Evolutionary conservation across 2,888 invertebrate genomes (phyloP).

Genomic region (Mermis nigrescens): DNA sequence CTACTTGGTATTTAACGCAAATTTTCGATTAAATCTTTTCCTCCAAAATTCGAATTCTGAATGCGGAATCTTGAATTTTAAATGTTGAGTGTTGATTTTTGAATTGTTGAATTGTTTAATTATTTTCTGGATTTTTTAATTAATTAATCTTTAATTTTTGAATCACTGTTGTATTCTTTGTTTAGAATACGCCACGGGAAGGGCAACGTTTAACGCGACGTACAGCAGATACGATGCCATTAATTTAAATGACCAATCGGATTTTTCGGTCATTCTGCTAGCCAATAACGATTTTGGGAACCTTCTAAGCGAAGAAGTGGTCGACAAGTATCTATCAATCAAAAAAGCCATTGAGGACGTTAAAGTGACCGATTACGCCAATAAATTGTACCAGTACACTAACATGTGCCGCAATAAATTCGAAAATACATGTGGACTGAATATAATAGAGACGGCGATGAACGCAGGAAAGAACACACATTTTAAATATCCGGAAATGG

Average conservation of each 20-base stretch:
- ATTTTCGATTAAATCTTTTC: no score
- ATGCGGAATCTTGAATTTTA: no score
- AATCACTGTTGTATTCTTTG: no score
- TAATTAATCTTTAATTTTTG: no score
- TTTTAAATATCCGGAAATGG: background rate
- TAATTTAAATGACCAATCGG: background rate
- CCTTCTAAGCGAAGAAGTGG: conserved; percentile 5
- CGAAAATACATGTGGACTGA: background rate
- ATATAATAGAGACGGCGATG: background rate
- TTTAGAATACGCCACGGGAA: no score
- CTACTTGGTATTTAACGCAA: no score
- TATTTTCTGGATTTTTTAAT: no score
- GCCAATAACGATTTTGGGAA: background rate
- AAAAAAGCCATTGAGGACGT: conserved; percentile 5
- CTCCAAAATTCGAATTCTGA: no score
- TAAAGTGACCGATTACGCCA: background rate
- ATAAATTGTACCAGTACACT: conserved; percentile 2
- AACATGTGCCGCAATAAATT: conserved; percentile 1
- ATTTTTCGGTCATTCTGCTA: conserved; percentile 18
- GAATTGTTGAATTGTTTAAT: no score
- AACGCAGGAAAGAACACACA: background rate
- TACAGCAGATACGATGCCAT: conserved; percentile 1
- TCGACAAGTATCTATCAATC: conserved; percentile 8
- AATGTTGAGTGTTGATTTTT: no score
- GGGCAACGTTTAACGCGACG: no score